Evolutionary conservation across 2,888 invertebrate genomes (phyloP), one percentile per base, ranked within the genome.

Genomic region (Perithous albicinctus): DNA sequence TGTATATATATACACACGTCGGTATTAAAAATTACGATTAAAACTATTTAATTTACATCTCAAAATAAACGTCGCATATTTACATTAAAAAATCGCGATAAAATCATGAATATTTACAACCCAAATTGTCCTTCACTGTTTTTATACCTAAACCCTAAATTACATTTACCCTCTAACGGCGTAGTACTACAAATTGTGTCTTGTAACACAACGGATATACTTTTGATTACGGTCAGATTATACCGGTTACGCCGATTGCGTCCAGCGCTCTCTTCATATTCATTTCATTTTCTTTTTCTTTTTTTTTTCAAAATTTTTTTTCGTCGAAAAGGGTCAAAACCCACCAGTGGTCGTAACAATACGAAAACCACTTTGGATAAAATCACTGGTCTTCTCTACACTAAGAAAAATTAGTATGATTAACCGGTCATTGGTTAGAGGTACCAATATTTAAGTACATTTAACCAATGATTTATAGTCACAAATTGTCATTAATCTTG

Each of bases 31-130:
- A 81, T 86, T 85, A 87, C 85, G 86, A 56, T 72, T 64, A 67
- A 86, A 80, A 81, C 72, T 84, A 54, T 59, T 80, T 87, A 51
- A 88, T 89, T 86, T 88, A 89, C 86, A 87, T 67, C 15, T 85
- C 78, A 80, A 72, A 59, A 51, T 12, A 41, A 20, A 48, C 56
- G 48, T 23, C 41, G n/a, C n/a, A 43, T 78, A 78, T 76, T 84
- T 78, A 74, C 78, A 80, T 66, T 74, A 56, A 56, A 72, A 70
- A 59, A 59, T 56, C 32, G 29, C 56, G 56, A n/a, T 29, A 32
- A n/a, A 29, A 15, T 7, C 51, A 35, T 67, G 26, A 70, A 38
- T 82, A 78, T 82, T 82, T 82, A 82, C 82, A 81, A 20, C 26
- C 46, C 29, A 23, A 61, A 48, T 35, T 64, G 1, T 48, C 15